Evolutionary conservation across 2,113 vertebrate genomes (phyloP).

Genomic region (Macrotis lagotis): DNA sequence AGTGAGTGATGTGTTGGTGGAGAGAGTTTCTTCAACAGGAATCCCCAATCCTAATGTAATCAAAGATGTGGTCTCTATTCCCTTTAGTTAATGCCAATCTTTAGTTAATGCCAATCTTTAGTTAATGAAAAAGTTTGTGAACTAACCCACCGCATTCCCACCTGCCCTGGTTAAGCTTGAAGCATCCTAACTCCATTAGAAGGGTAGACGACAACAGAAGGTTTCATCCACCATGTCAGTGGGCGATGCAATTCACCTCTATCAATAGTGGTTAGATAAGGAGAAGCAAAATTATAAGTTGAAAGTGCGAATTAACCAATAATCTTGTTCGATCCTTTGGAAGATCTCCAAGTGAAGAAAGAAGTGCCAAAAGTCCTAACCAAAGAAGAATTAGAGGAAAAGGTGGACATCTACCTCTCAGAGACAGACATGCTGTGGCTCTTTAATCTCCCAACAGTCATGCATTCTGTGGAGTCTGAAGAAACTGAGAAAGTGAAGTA

Average conservation of each 20-base stretch:
- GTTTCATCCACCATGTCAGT: not conserved
- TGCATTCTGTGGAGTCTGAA: conserved; percentile 85
- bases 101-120: not conserved
- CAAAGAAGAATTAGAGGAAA: conserved; percentile 84
- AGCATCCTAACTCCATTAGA: not conserved
- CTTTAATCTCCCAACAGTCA: conserved; percentile 84
- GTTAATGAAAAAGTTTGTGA: not conserved
- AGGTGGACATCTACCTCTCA: conserved; percentile 81
- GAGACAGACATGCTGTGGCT: conserved; percentile 88
- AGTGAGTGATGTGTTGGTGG: not conserved
- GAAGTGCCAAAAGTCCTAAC: conserved; percentile 74
- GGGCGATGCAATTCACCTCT: not conserved
- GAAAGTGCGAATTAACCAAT: conserved; percentile 18
- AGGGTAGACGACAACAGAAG: not conserved
- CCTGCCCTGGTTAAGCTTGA: not conserved
- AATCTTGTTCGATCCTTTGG: conserved; percentile 18
- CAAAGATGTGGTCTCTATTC: not conserved
- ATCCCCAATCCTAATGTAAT: too few relatives aligned
- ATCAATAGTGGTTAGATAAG: not conserved
- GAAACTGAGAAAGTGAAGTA: conserved; percentile 85
- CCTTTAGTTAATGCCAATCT: not conserved
- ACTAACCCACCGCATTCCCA: not conserved
- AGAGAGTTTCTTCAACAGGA: too few relatives aligned
- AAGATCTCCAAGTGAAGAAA: conserved; percentile 81
- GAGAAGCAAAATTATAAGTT: not conserved